Base-by-base conservation (phyloP, 2,888 invertebrate species). In the Piscicola geometra region DNA sequence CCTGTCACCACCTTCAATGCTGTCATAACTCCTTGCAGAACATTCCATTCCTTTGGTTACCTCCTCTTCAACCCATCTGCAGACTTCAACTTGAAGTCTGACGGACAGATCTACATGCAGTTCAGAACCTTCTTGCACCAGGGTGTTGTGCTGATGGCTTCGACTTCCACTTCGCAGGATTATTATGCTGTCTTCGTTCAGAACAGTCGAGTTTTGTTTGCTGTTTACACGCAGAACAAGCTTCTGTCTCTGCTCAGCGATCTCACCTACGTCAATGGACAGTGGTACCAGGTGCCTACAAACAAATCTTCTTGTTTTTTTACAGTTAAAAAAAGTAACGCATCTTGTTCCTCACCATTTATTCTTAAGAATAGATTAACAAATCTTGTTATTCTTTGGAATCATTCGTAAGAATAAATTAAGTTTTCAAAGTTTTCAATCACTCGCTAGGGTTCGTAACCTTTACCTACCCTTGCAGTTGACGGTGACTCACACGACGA, bases 41-140 rank as follows among this genome's bases (percentile, higher is more conserved):
- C 77, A 33, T 76, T 81, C 56, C 56, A 77, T 35, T 81, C 80
- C 0, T 81, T 80, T 28, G 81, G 81, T 33, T 79, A 77, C 75
- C 25, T 79, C 32, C 21, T 32, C 18, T 64, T 69, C 66, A 25
- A 36, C 1, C 69, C 41, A 5, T 33, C 32, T 25, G 1, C 73
- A 5, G 72, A 76, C 66, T 75, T 79, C 25, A 69, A 75, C n/a
- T 32, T 76, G 2, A 66, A 32, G 0, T 41, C 32, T 1, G 68
- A 60, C 36, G 77, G 77, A 0, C 76, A 77, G 28, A 36, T 81
- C 12, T 76, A 78, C 28, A 21, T 81, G 28, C 75, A 79, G 72
- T 79, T 81, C 78, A 33, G 81, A 36, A 81, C 81, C 2, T 81
- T 78, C 69, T 68, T 64, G 64, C 71, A 77, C 1, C 73, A 79